phyloP scores from a whole-genome alignment of 1,140 invertebrate species.

The Drosophila aff. region DNA sequence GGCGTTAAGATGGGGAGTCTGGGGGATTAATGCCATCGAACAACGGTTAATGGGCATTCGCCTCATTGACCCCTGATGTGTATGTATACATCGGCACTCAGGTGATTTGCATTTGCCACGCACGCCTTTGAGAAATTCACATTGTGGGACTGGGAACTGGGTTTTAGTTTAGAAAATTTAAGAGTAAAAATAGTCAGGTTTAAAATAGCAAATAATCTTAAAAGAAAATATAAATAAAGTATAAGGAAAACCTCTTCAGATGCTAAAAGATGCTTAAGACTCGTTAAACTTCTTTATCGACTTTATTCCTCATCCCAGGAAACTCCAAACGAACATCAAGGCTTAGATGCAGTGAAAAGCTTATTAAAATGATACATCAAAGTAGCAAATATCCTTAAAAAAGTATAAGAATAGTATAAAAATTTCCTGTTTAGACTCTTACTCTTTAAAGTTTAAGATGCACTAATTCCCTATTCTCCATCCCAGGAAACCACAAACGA shows the following conservation, averaged over 20 bases:
- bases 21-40: conserved; percentile 13
- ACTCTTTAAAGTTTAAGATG: neutral
- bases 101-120: conserved; percentile 5
- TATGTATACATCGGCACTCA: neutral
- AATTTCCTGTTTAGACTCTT: neutral
- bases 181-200: neutral
- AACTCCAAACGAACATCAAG: neutral
- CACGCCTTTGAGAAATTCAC: neutral
- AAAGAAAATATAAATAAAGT: neutral
- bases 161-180: neutral
- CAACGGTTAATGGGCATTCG: conserved; percentile 3
- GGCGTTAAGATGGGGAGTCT: neutral
- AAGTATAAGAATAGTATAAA: no score
- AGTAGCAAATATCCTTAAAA: no score
- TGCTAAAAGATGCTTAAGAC: neutral
- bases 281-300: neutral
- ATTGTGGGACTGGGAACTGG: neutral
- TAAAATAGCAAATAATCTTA: no score
- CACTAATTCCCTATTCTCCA: accelerated
- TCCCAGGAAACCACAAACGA: conserved; percentile 69
- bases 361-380: neutral
- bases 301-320: neutral
- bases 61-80: neutral
- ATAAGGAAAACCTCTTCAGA: neutral
- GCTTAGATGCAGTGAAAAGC: neutral